Base-by-base conservation (phyloP, 2,797 vertebrate species). In the Epinephelus coioides region DNA sequence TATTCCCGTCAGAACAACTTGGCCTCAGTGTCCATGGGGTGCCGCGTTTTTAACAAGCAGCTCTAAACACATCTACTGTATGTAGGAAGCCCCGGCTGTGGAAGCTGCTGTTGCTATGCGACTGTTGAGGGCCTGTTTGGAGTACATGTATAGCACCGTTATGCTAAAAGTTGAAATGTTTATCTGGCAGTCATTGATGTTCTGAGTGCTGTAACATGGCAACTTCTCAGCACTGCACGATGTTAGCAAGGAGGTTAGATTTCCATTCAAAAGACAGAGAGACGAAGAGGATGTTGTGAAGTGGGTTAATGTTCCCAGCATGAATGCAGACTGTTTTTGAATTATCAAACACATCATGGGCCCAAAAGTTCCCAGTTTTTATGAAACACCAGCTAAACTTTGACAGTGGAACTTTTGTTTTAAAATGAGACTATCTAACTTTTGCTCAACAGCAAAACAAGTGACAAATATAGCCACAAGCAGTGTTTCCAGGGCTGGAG, bases 51-150 rank as follows among this genome's bases (percentile, higher is more conserved):
- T 60, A 70, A 72, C 76, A 69, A 71, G 79, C 67, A 59, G 40
- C 75, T 40, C 47, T 49, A 44, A 78, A 79, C 40, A 38, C 50
- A 50, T 71, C 18, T 43, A 51, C 21, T 17, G 79, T 60, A 27
- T 47, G 50, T 14, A 40, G 70, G 62, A 62, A 79, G 67, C 51
- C 25, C 34, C 5, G 18, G 57, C 57, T 65, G 55, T 56, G 63
- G 64, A 73, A 69, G 84, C 68, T 85, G 86, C 81, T 79, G 86
- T 92, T 89, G 88, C 90, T 88, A 90, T 77, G 92, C 77, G 18
- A 91, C 86, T 9, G 69, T 18, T 25, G 44, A 56, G 57, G 71
- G 59, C 72, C 17, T 63, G 82, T 59, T 69, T 46, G 53, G 61
- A 83, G 50, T 15, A 34, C 14, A 46, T n/a, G 51, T 40, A 10